Base-by-base conservation (phyloP, 2,113 vertebrate genomes). In the Atlantisia rogersi region DNA sequence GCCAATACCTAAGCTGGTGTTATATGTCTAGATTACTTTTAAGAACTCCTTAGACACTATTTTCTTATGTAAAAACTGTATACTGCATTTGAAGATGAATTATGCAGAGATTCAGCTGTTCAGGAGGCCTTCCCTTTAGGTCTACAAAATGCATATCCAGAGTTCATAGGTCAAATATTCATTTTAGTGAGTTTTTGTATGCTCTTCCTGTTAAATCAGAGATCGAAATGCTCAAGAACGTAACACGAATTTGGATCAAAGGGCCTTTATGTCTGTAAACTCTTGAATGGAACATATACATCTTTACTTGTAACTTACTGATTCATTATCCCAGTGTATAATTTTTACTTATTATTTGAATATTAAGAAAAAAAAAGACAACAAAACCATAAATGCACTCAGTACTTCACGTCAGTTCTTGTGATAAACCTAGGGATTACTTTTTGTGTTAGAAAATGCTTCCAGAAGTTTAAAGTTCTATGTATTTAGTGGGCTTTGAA, bases 341-440 rank as follows among this genome's bases (percentile, higher is more conserved):
- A 62, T 79, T 88, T 56, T 59, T 65, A 65, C 6, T 31, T 40
- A 65, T 5, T 11, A 78, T 64, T 82, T 78, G 18, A 85, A 91
- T 56, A 35, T 9, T 39, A 42, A 26, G 24, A 17, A 44, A 44
- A 4, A 10, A 28, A 90, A 37, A 20, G 11, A 9, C 9, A 44
- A 44, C 18, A 19, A 6, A 12, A 0, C 6, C 42, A 4, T 21
- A 25, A 74, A 85, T 16, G 2, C 11, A 48, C 15, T n/a, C 2
- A 32, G 20, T 16, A 69, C 4, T 80, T 82, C 3, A 64, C 16
- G 46, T 48, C 46, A 6, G 6, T 48, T 73, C 15, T 55, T 69
- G 37, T 6, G 12, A 73, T 9, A 90, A 78, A 85, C 3, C 11
- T 26, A 59, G 15, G 20, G 25, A 35, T 52, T 73, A 42, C 1